Conservation (phyloP, 2,888 invertebrate species). For the Stenodera caucasica region DNA sequence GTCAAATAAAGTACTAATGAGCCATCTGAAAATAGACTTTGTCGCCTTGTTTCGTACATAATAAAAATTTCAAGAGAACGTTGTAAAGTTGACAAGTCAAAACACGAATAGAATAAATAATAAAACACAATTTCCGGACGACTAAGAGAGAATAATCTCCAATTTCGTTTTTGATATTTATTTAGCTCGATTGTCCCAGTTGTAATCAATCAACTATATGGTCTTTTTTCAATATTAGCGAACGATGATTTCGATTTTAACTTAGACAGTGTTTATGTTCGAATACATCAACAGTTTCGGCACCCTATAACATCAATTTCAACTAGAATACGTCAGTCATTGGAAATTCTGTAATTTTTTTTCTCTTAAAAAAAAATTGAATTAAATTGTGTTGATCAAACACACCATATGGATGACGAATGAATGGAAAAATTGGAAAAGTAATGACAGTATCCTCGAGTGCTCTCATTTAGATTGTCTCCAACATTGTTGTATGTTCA, state of each 20-base stretch:
- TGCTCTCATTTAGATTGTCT: no score
- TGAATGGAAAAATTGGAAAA: no score
- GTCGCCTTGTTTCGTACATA: constrained; percentile 15
- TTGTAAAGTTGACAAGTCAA: not conserved
- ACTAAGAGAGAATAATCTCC: not conserved
- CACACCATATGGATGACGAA: no score
- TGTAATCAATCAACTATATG: not conserved
- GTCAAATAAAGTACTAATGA: constrained; percentile 29
- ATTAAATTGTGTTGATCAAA: no score
- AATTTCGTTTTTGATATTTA: not conserved
- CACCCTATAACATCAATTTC: not conserved
- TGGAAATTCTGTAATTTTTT: no score
- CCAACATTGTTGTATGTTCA: not conserved
- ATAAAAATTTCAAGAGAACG: not conserved
- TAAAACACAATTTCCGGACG: no score
- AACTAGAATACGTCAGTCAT: no score
- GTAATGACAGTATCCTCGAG: no score
- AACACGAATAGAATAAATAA: not conserved
- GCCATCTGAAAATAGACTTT: constrained; percentile 23
- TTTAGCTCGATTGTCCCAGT: not conserved
- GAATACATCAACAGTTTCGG: not conserved
- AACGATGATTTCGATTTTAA: not conserved
- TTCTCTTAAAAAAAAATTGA: no score
- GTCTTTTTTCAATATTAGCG: not conserved
- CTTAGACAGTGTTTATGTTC: not conserved